Conservation (phyloP, 2,888 invertebrate genomes). For the Conomelus anceps region DNA sequence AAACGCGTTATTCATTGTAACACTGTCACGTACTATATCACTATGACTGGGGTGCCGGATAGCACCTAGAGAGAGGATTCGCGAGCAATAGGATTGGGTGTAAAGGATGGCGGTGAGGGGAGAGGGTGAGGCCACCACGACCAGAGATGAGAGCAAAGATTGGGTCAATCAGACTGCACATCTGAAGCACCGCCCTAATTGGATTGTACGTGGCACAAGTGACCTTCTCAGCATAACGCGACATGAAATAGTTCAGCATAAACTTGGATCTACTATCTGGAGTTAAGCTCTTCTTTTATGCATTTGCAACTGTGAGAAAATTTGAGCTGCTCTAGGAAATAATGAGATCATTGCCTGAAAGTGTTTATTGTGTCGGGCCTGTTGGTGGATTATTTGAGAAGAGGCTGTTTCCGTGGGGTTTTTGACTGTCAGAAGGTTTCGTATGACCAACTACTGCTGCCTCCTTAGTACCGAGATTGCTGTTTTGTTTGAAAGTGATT, state of each 20-base stretch:
- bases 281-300: not conserved
- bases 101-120: not conserved
- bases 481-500: no score
- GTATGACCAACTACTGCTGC: no score
- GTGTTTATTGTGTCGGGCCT: not conserved
- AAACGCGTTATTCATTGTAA: not conserved
- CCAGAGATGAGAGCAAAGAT: not conserved
- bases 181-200: not conserved
- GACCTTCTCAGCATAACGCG: not conserved
- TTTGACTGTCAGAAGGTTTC: no score
- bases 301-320: not conserved
- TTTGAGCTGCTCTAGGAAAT: not conserved
- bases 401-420: no score
- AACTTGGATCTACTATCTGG: not conserved
- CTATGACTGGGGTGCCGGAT: not conserved
- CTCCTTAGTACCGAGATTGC: no score
- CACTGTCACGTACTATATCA: not conserved
- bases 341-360: not conserved
- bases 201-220: not conserved
- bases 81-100: not conserved
- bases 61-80: no score
- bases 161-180: not conserved
- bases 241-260: not conserved
- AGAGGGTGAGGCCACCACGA: not conserved
- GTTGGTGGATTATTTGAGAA: no score